Evolutionary conservation across 2,888 invertebrate genomes (phyloP).

Genomic region (Timema podura): DNA sequence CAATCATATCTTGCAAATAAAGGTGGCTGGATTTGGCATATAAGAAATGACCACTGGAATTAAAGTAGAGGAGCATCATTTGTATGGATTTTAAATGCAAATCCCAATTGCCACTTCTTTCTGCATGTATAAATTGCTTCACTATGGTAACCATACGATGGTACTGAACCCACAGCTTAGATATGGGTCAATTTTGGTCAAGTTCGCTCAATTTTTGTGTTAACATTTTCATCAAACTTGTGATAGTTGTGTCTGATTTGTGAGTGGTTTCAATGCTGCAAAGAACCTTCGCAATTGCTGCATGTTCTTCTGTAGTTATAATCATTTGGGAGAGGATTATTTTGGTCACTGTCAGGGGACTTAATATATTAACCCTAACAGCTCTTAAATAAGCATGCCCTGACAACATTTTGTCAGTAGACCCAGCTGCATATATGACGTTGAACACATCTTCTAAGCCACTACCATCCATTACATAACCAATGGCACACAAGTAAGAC

Average conservation of each 20-base stretch:
- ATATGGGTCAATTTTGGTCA: slow-evolving; percentile 30
- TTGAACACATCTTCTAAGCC: background rate
- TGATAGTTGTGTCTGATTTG: background rate
- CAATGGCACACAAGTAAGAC: slow-evolving; percentile 19
- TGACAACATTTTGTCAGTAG: background rate
- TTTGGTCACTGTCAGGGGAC: background rate
- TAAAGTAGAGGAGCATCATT: slow-evolving; percentile 41
- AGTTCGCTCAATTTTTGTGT: background rate
- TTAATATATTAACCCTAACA: background rate
- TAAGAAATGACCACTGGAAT: slow-evolving; percentile 41
- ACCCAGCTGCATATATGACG: background rate
- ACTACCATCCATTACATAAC: slow-evolving; percentile 19
- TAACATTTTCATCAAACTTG: background rate
- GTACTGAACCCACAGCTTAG: slow-evolving; percentile 37
- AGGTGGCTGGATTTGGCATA: slow-evolving; percentile 41
- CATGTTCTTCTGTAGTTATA: background rate
- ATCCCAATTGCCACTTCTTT: slow-evolving; percentile 38
- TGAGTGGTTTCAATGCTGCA: background rate
- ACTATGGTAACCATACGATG: slow-evolving; percentile 37
- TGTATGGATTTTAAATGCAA: slow-evolving; percentile 36
- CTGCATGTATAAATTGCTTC: slow-evolving; percentile 38
- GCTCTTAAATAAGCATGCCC: background rate
- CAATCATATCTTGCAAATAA: slow-evolving; percentile 42
- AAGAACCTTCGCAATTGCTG: background rate
- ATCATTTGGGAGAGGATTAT: background rate